These are phyloP conservation scores for Apamea epomidion DNA, from an alignment of 2,888 invertebrate genomes.

Conservation along the genomic window DNA sequence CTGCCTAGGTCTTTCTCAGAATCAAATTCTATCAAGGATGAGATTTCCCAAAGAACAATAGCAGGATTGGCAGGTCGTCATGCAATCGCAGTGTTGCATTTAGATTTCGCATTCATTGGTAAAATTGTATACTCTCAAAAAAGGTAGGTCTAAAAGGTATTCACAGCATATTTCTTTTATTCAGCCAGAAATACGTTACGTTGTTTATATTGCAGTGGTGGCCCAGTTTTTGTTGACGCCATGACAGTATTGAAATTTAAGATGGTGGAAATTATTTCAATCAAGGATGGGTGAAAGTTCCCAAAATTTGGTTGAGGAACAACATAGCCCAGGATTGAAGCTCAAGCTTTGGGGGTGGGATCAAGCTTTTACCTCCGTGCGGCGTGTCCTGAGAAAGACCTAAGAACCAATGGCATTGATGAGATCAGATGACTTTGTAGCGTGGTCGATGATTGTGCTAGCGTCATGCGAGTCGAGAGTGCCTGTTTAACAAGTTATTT, in stretches of 20 bases:
- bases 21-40: conserved; percentile 64
- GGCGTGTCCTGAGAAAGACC: conserved; percentile 90
- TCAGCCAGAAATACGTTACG: neutral
- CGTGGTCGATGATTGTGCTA: conserved; percentile 81
- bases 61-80: conserved; percentile 38
- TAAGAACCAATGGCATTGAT: conserved; percentile 89
- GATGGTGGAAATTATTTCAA: conserved; percentile 10
- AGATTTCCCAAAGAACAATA: conserved; percentile 31
- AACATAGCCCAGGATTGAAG: conserved; percentile 86
- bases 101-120: conserved; percentile 14
- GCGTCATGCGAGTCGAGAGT: conserved; percentile 85
- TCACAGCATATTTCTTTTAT: neutral
- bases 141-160: neutral
- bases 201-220: neutral
- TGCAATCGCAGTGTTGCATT: conserved; percentile 30
- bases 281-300: conserved; percentile 73
- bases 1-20: conserved; percentile 90
- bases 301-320: conserved; percentile 88
- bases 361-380: conserved; percentile 88
- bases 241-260: conserved; percentile 5
- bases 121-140: conserved; percentile 17
- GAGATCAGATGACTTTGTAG: conserved; percentile 84
- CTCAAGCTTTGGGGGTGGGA: conserved; percentile 84
- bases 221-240: neutral
- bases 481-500: conserved; percentile 70